phyloP scores from a whole-genome alignment of 2,888 invertebrate species.

The Tineola bisselliella region DNA sequence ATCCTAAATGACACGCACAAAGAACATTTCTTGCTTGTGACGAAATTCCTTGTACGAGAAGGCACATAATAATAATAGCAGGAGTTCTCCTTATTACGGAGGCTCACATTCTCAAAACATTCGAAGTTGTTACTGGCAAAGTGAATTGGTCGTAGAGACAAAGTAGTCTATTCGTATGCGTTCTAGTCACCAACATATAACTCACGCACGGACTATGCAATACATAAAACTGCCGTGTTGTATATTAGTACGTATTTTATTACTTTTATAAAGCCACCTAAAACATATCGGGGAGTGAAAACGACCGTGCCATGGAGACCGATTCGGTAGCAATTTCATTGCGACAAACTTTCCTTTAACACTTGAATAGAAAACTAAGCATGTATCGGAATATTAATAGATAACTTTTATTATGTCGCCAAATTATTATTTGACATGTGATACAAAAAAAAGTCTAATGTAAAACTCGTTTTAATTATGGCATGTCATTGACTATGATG shows the following conservation, averaged over 20 bases:
- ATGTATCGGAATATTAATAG: neutral
- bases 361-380: neutral
- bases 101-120: neutral
- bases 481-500: neutral
- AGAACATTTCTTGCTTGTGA: no score
- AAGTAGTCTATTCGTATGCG: slow-evolving; percentile 8
- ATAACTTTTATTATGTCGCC: neutral
- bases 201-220: neutral
- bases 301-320: neutral
- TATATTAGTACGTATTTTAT: neutral
- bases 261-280: neutral
- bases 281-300: neutral
- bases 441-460: neutral
- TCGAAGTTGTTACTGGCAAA: neutral
- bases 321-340: neutral
- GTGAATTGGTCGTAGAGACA: neutral
- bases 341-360: neutral
- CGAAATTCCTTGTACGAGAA: no score
- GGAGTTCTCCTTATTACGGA: neutral
- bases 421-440: neutral
- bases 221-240: neutral
- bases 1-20: no score
- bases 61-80: no score
- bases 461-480: neutral
- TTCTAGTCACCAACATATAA: neutral